Evolutionary conservation across 2,113 vertebrate species (phyloP).

Genomic region (Rhagologus leucostigma): DNA sequence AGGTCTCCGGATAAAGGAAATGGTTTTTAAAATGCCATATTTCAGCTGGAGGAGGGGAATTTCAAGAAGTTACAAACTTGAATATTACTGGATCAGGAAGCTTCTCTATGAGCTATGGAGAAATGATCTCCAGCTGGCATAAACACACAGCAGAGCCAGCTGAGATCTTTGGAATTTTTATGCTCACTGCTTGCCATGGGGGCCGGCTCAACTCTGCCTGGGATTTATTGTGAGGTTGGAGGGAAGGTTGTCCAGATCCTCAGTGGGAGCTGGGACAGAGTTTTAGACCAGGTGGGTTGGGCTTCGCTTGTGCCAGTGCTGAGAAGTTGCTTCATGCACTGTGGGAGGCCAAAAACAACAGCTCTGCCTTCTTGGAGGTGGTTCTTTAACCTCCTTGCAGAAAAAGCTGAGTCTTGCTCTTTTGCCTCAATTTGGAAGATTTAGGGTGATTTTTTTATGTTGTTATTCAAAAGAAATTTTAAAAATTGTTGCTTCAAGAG

Average conservation of each 20-base stretch:
- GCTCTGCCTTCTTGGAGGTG: neutral
- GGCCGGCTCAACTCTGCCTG: neutral
- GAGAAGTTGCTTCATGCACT: neutral
- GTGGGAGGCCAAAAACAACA: neutral
- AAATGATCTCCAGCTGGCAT: neutral
- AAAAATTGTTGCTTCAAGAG: neutral
- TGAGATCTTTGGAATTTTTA: neutral
- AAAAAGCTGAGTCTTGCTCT: neutral
- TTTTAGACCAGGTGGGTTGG: too few relatives aligned
- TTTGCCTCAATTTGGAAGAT: neutral
- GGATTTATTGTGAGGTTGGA: neutral
- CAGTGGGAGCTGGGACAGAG: fast-evolving
- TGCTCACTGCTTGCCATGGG: neutral
- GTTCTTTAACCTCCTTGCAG: neutral
- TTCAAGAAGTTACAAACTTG: neutral
- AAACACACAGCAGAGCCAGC: neutral
- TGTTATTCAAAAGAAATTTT: neutral
- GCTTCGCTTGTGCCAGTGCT: neutral
- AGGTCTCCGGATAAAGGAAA: neutral
- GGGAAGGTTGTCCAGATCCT: neutral
- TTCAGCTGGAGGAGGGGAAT: neutral
- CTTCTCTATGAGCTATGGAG: neutral
- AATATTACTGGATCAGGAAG: neutral
- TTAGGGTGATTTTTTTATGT: neutral
- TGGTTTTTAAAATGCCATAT: neutral